Base-by-base conservation (phyloP, 2,888 invertebrate genomes). In the Axea sp. region DNA sequence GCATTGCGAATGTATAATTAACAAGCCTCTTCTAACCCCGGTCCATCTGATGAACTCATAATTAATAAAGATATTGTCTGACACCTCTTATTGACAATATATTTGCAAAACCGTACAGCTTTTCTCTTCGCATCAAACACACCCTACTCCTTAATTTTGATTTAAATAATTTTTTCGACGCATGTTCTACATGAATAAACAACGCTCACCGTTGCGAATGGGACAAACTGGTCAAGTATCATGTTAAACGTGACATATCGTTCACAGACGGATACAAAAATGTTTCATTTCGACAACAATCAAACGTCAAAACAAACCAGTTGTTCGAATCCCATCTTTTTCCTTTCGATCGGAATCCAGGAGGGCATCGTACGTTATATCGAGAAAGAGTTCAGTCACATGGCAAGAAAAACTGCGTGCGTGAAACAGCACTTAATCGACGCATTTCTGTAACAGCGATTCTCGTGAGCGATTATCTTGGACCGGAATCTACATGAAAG, bases 371-470 rank as follows among this genome's bases (percentile, higher is more conserved):
- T 35, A 3, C 53, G 60, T 41, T 31, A 60, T 69, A 73, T 69
- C 60, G 45, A 65, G 73, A 76, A 76, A 39, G 51, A 28, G 53
- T 57, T 45, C 37, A 49, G 55, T 59, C 62, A 62, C 57, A 37
- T 15, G 47, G 55, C 35, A 67, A 57, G 64, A 73, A 71, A 64
- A 53, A 69, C 60, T 53, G 69, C 55, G 33, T 73, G 73, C 67
- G 67, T 59, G 64, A 67, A 71, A 47, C 69, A 45, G 73, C 71
- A 65, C 62, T 76, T 59, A 64, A 75, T 64, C 72, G 72, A 55
- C 73, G 69, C 41, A 73, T 65, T 71, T 76, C 69, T 55, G 55
- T 60, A 43, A 51, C 49, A 47, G 35, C 31, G 17, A 60, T 47
- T 67, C 67, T 67, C 62, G 65, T 73, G 65, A 65, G 64, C 53